phyloP scores from a whole-genome alignment of 2,888 invertebrate genomes.

The Perizoma affinitatum region DNA sequence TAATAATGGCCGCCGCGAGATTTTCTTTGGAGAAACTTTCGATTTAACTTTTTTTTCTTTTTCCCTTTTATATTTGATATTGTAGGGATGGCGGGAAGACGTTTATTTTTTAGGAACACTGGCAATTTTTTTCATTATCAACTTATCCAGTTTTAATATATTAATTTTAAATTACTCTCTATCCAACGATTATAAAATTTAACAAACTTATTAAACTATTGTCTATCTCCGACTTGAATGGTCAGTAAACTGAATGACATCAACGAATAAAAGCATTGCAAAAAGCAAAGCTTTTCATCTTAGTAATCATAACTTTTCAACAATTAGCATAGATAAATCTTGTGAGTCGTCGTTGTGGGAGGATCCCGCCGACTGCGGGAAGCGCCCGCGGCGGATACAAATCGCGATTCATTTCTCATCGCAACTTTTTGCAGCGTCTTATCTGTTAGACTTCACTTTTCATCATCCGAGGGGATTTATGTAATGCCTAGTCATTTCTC shows the following conservation, averaged over 20 bases:
- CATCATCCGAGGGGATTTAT: slow-evolving; percentile 85
- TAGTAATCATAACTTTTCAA: neutral
- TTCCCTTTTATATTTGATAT: slow-evolving; percentile 50
- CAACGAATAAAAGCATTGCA: neutral
- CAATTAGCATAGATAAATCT: slow-evolving; percentile 8
- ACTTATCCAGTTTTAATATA: too few relatives aligned
- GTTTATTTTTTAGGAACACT: neutral
- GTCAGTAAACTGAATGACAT: too few relatives aligned
- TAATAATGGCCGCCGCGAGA: slow-evolving; percentile 82
- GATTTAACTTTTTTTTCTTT: slow-evolving; percentile 74
- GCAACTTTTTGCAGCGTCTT: slow-evolving; percentile 85
- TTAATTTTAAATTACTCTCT: too few relatives aligned
- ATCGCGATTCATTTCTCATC: slow-evolving; percentile 85
- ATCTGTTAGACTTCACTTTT: slow-evolving; percentile 86
- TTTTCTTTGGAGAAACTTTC: slow-evolving; percentile 64
- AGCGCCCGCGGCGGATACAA: slow-evolving; percentile 76
- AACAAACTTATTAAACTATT: too few relatives aligned
- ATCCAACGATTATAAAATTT: too few relatives aligned
- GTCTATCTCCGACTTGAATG: too few relatives aligned
- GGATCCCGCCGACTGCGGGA: slow-evolving; percentile 44
- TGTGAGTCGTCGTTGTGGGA: slow-evolving; percentile 23
- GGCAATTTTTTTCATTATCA: too few relatives aligned
- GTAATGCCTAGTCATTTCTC: slow-evolving; percentile 86
- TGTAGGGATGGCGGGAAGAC: slow-evolving; percentile 22
- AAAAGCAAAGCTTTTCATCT: neutral